phyloP scores from a whole-genome alignment of 2,888 invertebrate species.

The Watsonalla cultraria region DNA sequence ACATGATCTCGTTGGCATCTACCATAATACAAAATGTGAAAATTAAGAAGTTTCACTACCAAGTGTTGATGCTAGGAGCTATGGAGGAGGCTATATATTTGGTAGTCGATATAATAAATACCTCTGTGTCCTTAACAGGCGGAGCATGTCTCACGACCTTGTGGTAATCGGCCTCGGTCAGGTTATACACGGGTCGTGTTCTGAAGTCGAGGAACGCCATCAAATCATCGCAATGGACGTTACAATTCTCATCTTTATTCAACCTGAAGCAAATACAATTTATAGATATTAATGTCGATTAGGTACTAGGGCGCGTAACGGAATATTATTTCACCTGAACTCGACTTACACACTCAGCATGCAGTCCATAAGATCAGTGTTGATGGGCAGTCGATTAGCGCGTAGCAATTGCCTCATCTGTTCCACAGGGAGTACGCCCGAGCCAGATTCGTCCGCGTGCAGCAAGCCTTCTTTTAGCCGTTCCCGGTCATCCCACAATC shows the following conservation, averaged over 20 bases:
- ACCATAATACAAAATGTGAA: too few relatives aligned
- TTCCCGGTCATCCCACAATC: constrained; percentile 83
- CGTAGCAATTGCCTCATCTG: constrained; percentile 82
- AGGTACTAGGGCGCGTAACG: neutral
- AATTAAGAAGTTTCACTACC: too few relatives aligned
- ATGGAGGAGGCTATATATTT: too few relatives aligned
- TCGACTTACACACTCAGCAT: constrained; percentile 82
- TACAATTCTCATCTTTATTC: constrained; percentile 81
- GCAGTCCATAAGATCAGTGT: constrained; percentile 82
- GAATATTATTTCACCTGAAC: neutral
- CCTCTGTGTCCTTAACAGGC: constrained; percentile 63
- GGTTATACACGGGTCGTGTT: constrained; percentile 60
- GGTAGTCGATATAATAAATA: constrained; percentile 14
- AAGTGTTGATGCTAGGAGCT: too few relatives aligned
- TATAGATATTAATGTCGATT: neutral
- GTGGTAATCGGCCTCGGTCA: constrained; percentile 52
- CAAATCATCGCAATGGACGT: constrained; percentile 83
- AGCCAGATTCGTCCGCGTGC: constrained; percentile 63
- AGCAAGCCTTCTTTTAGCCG: constrained; percentile 56
- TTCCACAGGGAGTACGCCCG: constrained; percentile 77
- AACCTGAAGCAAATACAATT: constrained; percentile 58
- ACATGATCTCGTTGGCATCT: too few relatives aligned
- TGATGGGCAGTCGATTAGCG: constrained; percentile 84
- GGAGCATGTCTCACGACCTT: constrained; percentile 66
- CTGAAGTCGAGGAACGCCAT: constrained; percentile 84